phyloP scores from a whole-genome alignment of 2,113 vertebrate genomes.

The Ancistrus triradiatus region DNA sequence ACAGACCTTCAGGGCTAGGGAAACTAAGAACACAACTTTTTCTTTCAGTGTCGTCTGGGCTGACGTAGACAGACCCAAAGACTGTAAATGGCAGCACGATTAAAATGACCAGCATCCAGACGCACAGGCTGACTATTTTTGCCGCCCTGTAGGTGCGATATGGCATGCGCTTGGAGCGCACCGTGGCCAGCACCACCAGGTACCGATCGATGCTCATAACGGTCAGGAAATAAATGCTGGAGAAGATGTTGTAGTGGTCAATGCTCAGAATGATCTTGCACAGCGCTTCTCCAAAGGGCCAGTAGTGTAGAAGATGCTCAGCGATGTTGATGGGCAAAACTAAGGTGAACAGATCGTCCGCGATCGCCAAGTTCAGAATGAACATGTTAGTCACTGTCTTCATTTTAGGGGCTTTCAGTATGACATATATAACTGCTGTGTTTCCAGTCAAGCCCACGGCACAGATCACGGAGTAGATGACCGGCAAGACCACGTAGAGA shows the following conservation, averaged over 20 bases:
- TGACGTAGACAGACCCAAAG: conserved; percentile 75
- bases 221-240: conserved; percentile 86
- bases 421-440: conserved; percentile 82
- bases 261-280: conserved; percentile 86
- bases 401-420: conserved; percentile 87
- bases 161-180: conserved; percentile 76
- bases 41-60: conserved; percentile 62
- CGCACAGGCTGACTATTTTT: conserved; percentile 77
- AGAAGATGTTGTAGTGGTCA: conserved; percentile 89
- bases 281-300: conserved; percentile 84
- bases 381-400: conserved; percentile 90
- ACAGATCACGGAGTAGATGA: conserved; percentile 82
- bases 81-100: conserved; percentile 81
- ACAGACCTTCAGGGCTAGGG: conserved; percentile 77
- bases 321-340: conserved; percentile 84
- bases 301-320: conserved; percentile 80
- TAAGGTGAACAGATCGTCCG: conserved; percentile 80
- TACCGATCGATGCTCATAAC: conserved; percentile 87
- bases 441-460: conserved; percentile 83
- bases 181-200: conserved; percentile 79
- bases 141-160: conserved; percentile 77
- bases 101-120: conserved; percentile 81
- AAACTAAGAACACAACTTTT: conserved; percentile 85
- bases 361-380: conserved; percentile 83
- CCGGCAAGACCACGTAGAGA: conserved; percentile 76